Evolutionary conservation across 2,888 invertebrate species (phyloP).

Genomic region (Carpatolechia fugitivella): DNA sequence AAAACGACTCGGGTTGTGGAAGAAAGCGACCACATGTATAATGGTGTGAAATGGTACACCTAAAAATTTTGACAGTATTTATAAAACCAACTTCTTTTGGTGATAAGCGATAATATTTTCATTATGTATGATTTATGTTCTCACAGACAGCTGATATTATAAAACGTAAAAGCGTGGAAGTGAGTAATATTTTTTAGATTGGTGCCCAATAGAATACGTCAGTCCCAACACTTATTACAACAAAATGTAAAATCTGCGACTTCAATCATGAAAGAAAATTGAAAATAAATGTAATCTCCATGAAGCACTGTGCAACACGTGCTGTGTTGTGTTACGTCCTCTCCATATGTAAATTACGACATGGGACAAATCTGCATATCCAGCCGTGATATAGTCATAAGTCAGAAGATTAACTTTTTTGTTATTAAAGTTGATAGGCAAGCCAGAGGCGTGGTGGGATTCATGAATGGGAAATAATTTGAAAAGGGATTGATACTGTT

Average conservation of each 20-base stretch:
- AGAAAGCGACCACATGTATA: no score
- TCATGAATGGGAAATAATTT: conserved; percentile 13
- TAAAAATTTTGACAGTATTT: no score
- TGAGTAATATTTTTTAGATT: no score
- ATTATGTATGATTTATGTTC: no score
- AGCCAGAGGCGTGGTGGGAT: not conserved
- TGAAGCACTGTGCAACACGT: conserved; percentile 52
- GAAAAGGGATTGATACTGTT: conserved; percentile 3
- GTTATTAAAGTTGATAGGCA: conserved; percentile 8
- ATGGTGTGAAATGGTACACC: no score
- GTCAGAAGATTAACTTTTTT: conserved; percentile 9
- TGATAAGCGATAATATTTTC: no score
- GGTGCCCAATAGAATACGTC: not conserved
- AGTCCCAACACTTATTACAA: conserved; percentile 1
- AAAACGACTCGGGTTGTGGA: no score
- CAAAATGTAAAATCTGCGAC: conserved; percentile 8
- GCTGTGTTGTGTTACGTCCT: conserved; percentile 31
- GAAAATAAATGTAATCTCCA: conserved; percentile 70
- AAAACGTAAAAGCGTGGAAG: no score
- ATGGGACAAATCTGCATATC: conserved; percentile 41
- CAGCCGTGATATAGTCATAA: conserved; percentile 8
- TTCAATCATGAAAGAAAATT: conserved; percentile 37
- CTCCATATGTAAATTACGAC: conserved; percentile 51
- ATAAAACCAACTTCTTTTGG: no score
- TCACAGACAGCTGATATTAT: no score